These are phyloP conservation scores for Ostrea denselamellosa DNA, from an alignment of 1,140 invertebrate species.

Conservation along the genomic window DNA sequence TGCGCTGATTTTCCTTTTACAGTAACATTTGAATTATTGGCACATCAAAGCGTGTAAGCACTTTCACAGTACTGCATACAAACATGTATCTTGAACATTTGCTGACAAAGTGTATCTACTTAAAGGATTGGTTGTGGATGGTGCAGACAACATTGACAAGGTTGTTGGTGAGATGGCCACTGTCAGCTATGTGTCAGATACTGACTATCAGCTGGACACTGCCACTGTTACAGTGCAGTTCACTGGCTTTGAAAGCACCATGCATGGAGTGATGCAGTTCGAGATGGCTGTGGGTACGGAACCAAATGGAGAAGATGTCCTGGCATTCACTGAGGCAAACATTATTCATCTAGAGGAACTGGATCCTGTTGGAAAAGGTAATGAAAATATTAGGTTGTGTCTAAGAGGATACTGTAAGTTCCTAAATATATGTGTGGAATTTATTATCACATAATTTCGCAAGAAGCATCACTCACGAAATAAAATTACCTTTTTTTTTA, in stretches of 20 bases:
- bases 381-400: background rate
- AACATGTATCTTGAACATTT: too few species aligned
- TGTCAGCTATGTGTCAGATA: constrained; percentile 47
- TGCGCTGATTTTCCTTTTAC: too few species aligned
- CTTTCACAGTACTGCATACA: too few species aligned
- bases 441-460: too few species aligned
- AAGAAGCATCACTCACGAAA: too few species aligned
- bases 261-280: constrained; percentile 62
- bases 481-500: too few species aligned
- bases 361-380: constrained; percentile 58
- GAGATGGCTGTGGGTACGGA: constrained; percentile 67
- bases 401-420: too few species aligned
- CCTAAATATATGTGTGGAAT: too few species aligned
- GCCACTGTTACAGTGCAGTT: constrained; percentile 63
- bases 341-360: constrained; percentile 60
- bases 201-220: constrained; percentile 62
- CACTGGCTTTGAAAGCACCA: constrained; percentile 61
- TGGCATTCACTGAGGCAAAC: constrained; percentile 59
- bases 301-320: constrained; percentile 63
- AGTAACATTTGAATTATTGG: too few species aligned
- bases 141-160: constrained; percentile 49
- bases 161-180: constrained; percentile 3
- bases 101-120: background rate
- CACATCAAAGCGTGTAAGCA: too few species aligned
- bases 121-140: constrained; percentile 63